Percentiles rank a stretch among this genome's conserved stretches.
Conservation (phyloP, 2,113 vertebrate species). For the Pheucticus melanocephalus region DNA sequence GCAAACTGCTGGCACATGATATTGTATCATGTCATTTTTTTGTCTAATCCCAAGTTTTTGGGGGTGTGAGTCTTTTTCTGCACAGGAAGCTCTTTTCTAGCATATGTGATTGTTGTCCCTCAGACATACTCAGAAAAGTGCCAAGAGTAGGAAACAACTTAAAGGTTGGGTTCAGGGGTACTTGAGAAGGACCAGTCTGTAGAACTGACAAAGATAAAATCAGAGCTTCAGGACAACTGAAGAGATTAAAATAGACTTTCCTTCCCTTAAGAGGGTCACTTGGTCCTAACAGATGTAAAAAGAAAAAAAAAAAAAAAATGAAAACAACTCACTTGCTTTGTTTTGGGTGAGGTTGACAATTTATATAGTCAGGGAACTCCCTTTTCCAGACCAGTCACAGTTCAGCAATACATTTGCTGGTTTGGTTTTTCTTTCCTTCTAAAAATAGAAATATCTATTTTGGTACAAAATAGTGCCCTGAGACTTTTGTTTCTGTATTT, state of each 20-base stretch:
- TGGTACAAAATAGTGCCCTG: neutral
- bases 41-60: neutral
- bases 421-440: neutral
- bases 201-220: neutral
- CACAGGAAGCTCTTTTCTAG: neutral
- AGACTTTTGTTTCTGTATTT: neutral
- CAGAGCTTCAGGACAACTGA: neutral
- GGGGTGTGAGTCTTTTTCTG: neutral
- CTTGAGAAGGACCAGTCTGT: neutral
- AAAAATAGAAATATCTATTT: slow-evolving; percentile 24
- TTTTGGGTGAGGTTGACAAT: neutral
- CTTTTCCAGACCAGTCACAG: neutral
- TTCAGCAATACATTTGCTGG: neutral
- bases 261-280: neutral
- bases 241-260: neutral
- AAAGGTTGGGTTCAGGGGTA: neutral
- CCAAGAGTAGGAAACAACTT: fast-evolving
- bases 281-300: neutral
- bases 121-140: neutral
- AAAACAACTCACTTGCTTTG: neutral
- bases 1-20: neutral
- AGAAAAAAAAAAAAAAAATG: neutral
- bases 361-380: neutral
- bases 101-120: neutral
- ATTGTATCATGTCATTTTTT: neutral